Base-by-base conservation (phyloP, 1,140 invertebrate genomes). In the Campoletis sonorensis region DNA sequence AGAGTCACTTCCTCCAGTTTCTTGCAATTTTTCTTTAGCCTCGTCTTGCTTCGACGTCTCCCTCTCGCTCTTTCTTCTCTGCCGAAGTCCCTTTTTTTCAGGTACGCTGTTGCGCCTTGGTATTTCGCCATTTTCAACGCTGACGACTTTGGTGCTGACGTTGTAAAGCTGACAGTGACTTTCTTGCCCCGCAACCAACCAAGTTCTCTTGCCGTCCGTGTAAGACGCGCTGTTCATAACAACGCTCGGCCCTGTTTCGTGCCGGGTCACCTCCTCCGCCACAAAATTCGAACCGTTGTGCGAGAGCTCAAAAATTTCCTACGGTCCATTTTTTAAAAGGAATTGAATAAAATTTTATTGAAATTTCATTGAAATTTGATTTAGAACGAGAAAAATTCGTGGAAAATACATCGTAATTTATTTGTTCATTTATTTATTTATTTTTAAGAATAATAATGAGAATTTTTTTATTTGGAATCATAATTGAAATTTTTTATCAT, bases 271-370 rank as follows among this genome's bases (percentile, higher is more conserved):
- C 92, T 98, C 97, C 91, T 97, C 95, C 0, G 97, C 96, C 61
- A 96, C 92, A 88, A 97, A 97, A 75, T 95, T 94, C 37, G 92
- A 93, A 49, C 97, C 96, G 92, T 97, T 95, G 87, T 97, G 95
- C 82, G 95, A 96, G 33, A 98, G 88, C 92, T 98, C 97, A 93
- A 97, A 98, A 87, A 98, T 96, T 94, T 98, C 97, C 97, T 98
- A 87, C 3, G 89, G 40, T 82, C 45, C 80, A 70, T 79, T 21
- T n/a, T n/a, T n/a, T n/a, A n/a, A n/a, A n/a, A n/a, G n/a, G n/a
- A n/a, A n/a, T n/a, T n/a, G 0, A 21, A 58, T n/a, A 79, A 30
- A 79, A 79, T 68, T n/a, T 11, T 10, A 49, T 73, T 73, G n/a
- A n/a, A n/a, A n/a, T n/a, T n/a, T n/a, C n/a, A n/a, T n/a, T n/a